Conservation (phyloP, 2,888 invertebrate genomes). For the Saturnia pavonia region DNA sequence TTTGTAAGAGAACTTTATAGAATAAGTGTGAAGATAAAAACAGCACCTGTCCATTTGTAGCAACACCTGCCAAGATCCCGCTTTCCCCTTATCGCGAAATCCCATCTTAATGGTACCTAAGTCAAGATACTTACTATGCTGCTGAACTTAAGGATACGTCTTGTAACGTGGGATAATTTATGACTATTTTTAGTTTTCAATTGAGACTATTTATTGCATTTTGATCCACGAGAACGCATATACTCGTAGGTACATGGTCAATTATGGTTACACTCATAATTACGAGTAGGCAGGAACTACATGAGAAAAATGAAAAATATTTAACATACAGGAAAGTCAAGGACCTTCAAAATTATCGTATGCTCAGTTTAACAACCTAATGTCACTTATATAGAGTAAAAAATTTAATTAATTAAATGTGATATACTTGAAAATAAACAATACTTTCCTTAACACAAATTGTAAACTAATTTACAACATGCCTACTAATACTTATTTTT, state of each 20-base stretch:
- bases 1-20: constrained; percentile 13
- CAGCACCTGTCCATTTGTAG: constrained; percentile 8
- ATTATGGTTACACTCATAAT: not conserved
- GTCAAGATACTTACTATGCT: constrained; percentile 13
- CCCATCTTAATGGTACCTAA: constrained; percentile 14
- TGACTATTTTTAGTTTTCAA: not conserved
- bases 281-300: not conserved
- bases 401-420: no score
- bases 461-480: no score
- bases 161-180: constrained; percentile 10
- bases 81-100: constrained; percentile 12
- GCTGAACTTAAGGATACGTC: not conserved
- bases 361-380: no score
- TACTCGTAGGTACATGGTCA: not conserved
- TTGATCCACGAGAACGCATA: not conserved
- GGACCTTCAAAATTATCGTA: not conserved
- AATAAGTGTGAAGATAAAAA: constrained; percentile 12
- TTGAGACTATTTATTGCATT: not conserved
- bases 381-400: no score
- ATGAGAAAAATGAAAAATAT: no score
- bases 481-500: not conserved
- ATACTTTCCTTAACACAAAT: no score
- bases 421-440: no score
- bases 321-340: not conserved
- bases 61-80: constrained; percentile 16